A percentile compares a stretch with the other conserved stretches of the same genome.
phyloP scores from a whole-genome alignment of 1,140 invertebrate species.

The Subanguina moxae region DNA sequence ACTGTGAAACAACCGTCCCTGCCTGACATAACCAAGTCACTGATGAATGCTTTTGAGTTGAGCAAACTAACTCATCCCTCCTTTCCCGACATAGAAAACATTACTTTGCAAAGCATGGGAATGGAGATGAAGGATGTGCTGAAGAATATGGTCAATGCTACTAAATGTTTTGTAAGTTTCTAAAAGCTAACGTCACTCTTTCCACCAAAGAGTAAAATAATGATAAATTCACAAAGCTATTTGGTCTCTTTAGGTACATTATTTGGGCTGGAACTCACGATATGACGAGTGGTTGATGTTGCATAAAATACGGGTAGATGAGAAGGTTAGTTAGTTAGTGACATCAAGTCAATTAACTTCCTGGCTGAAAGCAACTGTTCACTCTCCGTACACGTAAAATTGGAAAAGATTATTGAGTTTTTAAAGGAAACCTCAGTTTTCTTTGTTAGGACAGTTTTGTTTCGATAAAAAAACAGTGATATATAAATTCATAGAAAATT shows the following conservation, averaged over 20 bases:
- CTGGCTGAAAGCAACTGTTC: not conserved
- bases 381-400: no score
- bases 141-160: constrained; percentile 20
- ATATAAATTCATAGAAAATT: no score
- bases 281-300: constrained; percentile 39
- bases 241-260: constrained; percentile 7
- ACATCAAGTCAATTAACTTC: not conserved
- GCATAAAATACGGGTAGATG: constrained; percentile 38
- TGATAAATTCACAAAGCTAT: no score
- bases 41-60: constrained; percentile 31
- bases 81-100: constrained; percentile 6
- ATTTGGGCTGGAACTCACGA: constrained; percentile 33
- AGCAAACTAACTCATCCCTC: constrained; percentile 19
- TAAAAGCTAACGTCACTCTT: no score
- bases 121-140: constrained; percentile 30
- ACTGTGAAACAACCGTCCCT: constrained; percentile 32
- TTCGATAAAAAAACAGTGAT: no score
- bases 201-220: no score
- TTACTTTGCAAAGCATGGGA: constrained; percentile 26
- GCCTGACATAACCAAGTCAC: constrained; percentile 21
- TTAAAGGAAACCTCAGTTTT: no score
- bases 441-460: no score
- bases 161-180: constrained; percentile 27
- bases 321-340: constrained; percentile 23
- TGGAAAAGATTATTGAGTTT: no score